A percentile compares a stretch with the other conserved stretches of the same genome.
Evolutionary conservation across 1,140 invertebrate genomes (phyloP).

Genomic region (Calosoma granatense): DNA sequence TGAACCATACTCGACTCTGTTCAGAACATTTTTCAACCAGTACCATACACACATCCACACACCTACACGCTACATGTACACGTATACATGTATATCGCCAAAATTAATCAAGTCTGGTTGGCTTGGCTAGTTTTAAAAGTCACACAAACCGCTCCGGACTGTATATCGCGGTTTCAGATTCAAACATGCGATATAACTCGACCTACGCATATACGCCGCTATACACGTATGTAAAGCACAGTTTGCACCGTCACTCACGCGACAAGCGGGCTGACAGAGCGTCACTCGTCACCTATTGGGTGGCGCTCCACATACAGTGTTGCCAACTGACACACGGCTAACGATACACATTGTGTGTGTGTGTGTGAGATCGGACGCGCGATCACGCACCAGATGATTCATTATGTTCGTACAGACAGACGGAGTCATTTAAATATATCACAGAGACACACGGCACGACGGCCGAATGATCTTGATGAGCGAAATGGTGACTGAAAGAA

Average conservation of each 20-base stretch:
- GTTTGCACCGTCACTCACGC: not conserved
- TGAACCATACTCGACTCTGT: too few species aligned
- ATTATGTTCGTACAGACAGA: not conserved
- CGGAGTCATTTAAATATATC: not conserved
- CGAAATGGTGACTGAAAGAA: not conserved
- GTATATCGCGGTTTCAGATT: not conserved
- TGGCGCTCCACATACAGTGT: not conserved
- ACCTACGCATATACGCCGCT: not conserved
- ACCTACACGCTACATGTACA: too few species aligned
- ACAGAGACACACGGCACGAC: not conserved
- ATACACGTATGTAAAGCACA: not conserved
- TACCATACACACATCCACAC: too few species aligned
- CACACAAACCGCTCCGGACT: not conserved
- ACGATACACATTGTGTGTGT: not conserved
- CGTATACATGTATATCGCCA: too few species aligned
- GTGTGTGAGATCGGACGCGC: not conserved
- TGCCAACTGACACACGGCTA: not conserved
- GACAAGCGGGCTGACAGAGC: not conserved
- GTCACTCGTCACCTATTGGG: not conserved
- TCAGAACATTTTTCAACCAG: too few species aligned
- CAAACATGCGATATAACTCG: not conserved
- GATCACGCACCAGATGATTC: not conserved
- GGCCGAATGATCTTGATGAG: not conserved
- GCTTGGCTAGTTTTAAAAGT: not conserved
- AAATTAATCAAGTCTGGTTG: not conserved